phyloP scores from a whole-genome alignment of 2,113 vertebrate species.

The Clarias gariepinus region DNA sequence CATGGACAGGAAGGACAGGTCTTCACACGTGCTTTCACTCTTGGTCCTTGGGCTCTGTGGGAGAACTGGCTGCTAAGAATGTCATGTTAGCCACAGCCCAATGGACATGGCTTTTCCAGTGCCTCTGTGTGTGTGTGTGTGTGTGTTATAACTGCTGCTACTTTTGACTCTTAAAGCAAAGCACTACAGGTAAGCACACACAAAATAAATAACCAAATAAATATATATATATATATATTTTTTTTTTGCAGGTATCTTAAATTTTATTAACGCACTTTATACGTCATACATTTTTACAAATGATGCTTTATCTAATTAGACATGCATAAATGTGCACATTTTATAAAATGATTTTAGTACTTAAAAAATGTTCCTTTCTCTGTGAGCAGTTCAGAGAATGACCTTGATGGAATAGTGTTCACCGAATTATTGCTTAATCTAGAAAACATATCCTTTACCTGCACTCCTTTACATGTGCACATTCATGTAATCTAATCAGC shows the following conservation, averaged over 20 bases:
- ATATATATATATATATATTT: too few relatives aligned
- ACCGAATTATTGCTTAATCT: not conserved
- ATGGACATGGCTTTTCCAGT: conserved; percentile 61
- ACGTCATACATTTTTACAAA: not conserved
- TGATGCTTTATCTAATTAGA: not conserved
- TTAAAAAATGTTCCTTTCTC: not conserved
- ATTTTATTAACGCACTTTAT: too few relatives aligned
- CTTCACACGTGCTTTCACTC: conserved; percentile 41
- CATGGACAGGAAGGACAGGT: conserved; percentile 47
- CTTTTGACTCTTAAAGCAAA: conserved; percentile 9
- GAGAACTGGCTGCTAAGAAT: conserved; percentile 35
- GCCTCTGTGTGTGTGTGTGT: conserved; percentile 35
- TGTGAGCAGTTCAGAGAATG: not conserved
- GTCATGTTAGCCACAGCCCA: conserved; percentile 73
- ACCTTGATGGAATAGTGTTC: not conserved
- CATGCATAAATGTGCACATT: not conserved
- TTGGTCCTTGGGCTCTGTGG: conserved; percentile 32
- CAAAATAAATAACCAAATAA: not conserved
- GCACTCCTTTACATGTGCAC: too few relatives aligned
- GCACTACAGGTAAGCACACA: not conserved
- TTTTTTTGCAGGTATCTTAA: too few relatives aligned
- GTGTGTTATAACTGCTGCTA: too few relatives aligned
- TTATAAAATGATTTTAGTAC: not conserved
- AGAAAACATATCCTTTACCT: not conserved
- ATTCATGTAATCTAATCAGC: too few relatives aligned